Base-by-base conservation (phyloP, 1,140 invertebrate genomes). In the Drosophila kepulauana region DNA sequence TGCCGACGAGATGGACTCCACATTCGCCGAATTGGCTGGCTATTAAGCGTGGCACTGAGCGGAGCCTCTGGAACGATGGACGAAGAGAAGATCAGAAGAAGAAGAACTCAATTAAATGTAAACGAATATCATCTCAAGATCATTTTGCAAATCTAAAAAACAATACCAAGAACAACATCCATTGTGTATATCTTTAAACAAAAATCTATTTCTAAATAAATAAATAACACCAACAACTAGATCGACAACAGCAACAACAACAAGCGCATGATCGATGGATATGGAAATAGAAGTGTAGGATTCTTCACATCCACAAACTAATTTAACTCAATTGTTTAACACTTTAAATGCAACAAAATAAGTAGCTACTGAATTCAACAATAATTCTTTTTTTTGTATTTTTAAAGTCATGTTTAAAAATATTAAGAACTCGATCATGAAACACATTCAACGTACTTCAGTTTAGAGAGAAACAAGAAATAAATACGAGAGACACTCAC, bases 1-100 rank as follows among this genome's bases (percentile, higher is more conserved):
- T 93, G 96, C 96, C 90, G 98, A 99, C 94, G 98, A 99, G 94
- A 97, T 99, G 96, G 98, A 99, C 95, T 96, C 96, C 93, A 99
- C 98, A 92, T 99, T 99, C 94, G 97, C 98, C 93, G 98, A 99
- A 95, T 95, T 99, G 96, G 96, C 96, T 82, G 96, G 96, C 93
- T 97, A 97, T 93, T 97, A 96, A 94, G 45, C 15, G 63, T 61
- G 46, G 54, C 67, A 57, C 30, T 54, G 49, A 46, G 8, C 13
- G 25, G 45, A 7, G 61, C 45, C 56, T 45, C 51, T 46, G 49
- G 49, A 75, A 57, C 46, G 61, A 62, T 61, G 48, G 59, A 79
- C 52, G 30, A 49, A 20, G 38, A 38, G 33, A 33, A 33, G 35
- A 38, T 13, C 64, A 30, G 43, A 74, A 25, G 49, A 81, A 59